These are phyloP conservation scores for Colletes collaris DNA, from an alignment of 2,888 invertebrate species.

Conservation along the genomic window DNA sequence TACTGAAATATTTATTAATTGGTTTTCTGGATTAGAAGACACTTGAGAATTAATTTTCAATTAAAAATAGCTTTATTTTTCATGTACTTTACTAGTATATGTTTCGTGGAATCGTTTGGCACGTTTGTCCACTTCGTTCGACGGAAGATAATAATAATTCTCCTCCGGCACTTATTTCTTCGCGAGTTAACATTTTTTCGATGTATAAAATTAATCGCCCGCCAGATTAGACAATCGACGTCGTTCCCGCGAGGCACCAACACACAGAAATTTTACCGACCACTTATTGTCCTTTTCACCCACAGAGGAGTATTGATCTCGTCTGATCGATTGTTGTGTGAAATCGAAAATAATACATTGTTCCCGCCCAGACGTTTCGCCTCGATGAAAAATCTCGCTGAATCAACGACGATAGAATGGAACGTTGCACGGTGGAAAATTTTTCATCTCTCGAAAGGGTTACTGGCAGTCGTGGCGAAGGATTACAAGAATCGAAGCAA, in stretches of 20 bases:
- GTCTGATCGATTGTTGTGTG: slow-evolving; percentile 22
- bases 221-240: not conserved
- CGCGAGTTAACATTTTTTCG: not conserved
- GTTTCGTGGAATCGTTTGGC: too few species aligned
- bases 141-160: too few species aligned
- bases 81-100: too few species aligned
- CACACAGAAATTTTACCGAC: not conserved
- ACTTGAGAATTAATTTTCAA: too few species aligned
- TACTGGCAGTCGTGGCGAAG: not conserved
- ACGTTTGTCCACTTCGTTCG: too few species aligned
- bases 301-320: slow-evolving; percentile 4
- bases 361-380: too few species aligned
- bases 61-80: too few species aligned
- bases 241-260: not conserved
- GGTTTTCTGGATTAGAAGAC: too few species aligned
- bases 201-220: not conserved
- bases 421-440: not conserved
- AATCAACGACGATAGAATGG: not conserved
- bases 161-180: not conserved
- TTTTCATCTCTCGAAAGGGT: not conserved
- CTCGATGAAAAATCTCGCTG: not conserved
- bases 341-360: not conserved
- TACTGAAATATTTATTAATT: too few species aligned
- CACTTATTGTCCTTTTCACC: not conserved
- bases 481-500: slow-evolving; percentile 2